A percentile compares a stretch with the other conserved stretches of the same genome.
phyloP scores from a whole-genome alignment of 92 coral and sea anemone species.

The Parazoanthus darwini region DNA sequence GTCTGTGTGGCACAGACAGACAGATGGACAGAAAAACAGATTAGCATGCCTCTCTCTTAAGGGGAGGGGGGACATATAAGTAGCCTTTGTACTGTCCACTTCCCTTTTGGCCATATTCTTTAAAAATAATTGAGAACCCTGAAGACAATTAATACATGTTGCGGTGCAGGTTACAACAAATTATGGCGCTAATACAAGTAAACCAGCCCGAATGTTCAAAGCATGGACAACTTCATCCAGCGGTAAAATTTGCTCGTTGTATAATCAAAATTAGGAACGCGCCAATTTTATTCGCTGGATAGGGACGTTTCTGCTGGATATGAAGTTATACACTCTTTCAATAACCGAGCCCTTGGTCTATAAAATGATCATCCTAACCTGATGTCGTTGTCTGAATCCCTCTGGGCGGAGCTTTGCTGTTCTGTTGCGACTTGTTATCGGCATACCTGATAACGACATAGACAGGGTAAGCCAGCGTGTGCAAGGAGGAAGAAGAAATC shows the following conservation, averaged over 20 bases:
- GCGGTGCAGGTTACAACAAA: background rate
- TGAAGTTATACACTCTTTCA: too few species aligned
- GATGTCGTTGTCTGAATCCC: constrained; percentile 97
- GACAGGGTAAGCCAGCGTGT: background rate
- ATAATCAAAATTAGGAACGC: too few species aligned
- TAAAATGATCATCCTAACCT: constrained; percentile 44
- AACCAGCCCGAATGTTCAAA: background rate
- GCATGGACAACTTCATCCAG: too few species aligned
- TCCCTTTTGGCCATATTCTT: background rate
- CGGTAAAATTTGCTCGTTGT: too few species aligned
- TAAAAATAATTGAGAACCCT: too few species aligned
- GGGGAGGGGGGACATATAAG: too few species aligned
- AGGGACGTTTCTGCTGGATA: too few species aligned
- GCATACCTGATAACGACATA: constrained; percentile 21
- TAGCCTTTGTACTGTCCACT: background rate
- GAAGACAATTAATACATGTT: background rate
- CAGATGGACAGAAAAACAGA: too few species aligned
- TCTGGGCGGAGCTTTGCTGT: constrained; percentile 75
- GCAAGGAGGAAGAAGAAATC: background rate
- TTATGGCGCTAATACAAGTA: background rate
- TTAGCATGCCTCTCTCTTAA: too few species aligned
- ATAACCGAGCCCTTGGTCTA: too few species aligned
- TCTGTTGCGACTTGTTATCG: constrained; percentile 52
- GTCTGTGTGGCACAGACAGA: too few species aligned
- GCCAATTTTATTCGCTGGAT: too few species aligned